A percentile compares a stretch with the other conserved stretches of the same genome.
phyloP scores from a whole-genome alignment of 2,797 vertebrate species.

The Simalia tracyae region DNA sequence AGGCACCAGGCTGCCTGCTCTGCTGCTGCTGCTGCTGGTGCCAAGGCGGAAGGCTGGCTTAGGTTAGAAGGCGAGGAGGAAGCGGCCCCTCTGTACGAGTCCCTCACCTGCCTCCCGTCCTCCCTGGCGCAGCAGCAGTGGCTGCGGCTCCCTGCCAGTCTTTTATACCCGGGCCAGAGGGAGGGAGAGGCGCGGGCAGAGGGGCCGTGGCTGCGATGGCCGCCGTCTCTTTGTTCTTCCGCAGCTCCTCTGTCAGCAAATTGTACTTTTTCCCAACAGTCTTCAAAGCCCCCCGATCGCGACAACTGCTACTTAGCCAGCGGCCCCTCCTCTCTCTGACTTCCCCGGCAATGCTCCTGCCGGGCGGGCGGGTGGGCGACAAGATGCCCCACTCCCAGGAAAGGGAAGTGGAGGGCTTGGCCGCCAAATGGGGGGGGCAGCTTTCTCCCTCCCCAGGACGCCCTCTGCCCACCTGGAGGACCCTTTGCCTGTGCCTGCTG shows the following conservation, averaged over 20 bases:
- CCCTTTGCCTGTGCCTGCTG: background rate
- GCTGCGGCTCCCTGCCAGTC: no score
- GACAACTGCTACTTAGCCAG: no score
- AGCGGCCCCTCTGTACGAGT: accelerated
- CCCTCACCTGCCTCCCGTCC: background rate
- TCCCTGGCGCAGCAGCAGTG: background rate
- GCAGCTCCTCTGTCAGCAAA: background rate
- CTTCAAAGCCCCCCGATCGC: background rate
- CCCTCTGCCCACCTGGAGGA: background rate
- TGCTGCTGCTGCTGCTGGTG: no score
- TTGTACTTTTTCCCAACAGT: background rate
- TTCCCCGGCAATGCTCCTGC: no score
- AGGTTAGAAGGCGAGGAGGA: no score
- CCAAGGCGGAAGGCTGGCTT: background rate
- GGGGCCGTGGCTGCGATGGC: no score
- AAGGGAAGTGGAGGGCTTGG: background rate
- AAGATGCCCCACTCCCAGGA: background rate
- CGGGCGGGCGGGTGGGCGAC: no score
- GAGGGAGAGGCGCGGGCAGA: no score
- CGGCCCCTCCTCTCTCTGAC: background rate
- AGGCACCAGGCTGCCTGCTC: no score
- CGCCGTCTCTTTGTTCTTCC: background rate
- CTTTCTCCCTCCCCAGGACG: background rate
- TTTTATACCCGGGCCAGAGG: no score
- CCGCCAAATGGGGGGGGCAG: accelerated